Evolutionary conservation across 2,888 invertebrate species (phyloP), one percentile per base, ranked within the genome.

Genomic region (Cephus nigrinus): DNA sequence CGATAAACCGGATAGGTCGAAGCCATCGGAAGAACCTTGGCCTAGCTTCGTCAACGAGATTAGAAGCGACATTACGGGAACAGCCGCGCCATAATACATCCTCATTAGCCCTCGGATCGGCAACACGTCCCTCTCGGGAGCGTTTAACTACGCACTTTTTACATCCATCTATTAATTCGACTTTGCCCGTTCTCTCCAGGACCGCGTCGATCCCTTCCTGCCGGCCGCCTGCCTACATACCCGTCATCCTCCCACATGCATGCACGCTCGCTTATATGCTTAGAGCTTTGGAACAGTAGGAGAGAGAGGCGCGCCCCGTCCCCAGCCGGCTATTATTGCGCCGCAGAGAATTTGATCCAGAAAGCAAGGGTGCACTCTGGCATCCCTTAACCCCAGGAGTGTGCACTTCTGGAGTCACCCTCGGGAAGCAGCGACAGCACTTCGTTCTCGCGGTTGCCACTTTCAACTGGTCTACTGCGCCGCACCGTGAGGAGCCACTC

Each of bases 81-180:
- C 55, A 55, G 23, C 55, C 9, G 55, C 72, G 71, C 68, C 36
- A 69, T 78, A 78, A 78, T 87, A 91, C 91, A 90, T 91, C 91
- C 91, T 91, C 90, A 91, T 91, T 91, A 91, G 86, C 84, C 78
- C 79, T 71, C 84, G 82, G 80, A 81, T 83, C 81, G 80, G 83
- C 55, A 55, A 55, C 79, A 75, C 80, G 79, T 82, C 83, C 83
- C 83, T 84, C 83, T 81, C 80, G 81, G 80, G 78, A 82, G 76
- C 79, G 79, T 82, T 84, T 79, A 82, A 81, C 82, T 77, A 77
- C 80, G 80, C 80, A 40, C 78, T 84, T 85, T 85, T 82, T 84
- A 86, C 84, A 80, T 83, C 36, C 83, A 85, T 86, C 88, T 86
- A 88, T 89, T 88, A 89, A 90, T 88, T 88, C 83, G 88, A 87